A percentile compares a stretch with the other conserved stretches of the same genome.
Conservation (phyloP, 2,113 vertebrate genomes). For the Oostethus manadensis region DNA sequence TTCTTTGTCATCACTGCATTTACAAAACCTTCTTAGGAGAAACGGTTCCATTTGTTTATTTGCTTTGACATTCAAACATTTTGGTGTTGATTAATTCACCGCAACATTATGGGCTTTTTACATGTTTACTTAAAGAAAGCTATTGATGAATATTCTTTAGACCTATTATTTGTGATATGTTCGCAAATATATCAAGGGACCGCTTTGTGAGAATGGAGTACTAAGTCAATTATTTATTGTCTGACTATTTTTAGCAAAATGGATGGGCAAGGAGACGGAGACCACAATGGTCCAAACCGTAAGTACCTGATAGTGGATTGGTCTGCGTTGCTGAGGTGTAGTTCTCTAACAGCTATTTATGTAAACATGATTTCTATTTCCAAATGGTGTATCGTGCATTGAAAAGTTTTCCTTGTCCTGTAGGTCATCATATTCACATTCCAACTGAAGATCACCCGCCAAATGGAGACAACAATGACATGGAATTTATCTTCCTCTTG, state of each 20-base stretch:
- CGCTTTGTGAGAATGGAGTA: neutral
- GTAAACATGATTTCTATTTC: neutral
- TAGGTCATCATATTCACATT: constrained; percentile 8
- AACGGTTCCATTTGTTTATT: neutral
- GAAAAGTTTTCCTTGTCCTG: neutral
- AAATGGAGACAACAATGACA: constrained; percentile 8
- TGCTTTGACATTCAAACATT: neutral
- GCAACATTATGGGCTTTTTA: neutral
- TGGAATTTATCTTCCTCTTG: constrained; percentile 11
- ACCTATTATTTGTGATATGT: neutral
- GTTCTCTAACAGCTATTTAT: no score
- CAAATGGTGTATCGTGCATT: neutral
- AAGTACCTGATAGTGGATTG: neutral
- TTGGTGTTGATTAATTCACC: neutral
- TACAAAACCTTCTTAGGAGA: neutral
- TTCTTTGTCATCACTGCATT: neutral
- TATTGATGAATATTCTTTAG: neutral
- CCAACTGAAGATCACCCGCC: constrained; percentile 9
- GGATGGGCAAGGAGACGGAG: constrained; percentile 11
- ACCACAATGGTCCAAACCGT: constrained; percentile 9
- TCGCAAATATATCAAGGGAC: neutral
- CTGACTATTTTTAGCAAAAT: neutral
- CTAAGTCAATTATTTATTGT: neutral
- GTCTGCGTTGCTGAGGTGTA: no score
- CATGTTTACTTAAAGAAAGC: neutral